These are phyloP conservation scores for Bucorvus abyssinicus DNA, from an alignment of 2,797 vertebrate genomes.

Conservation along the genomic window DNA sequence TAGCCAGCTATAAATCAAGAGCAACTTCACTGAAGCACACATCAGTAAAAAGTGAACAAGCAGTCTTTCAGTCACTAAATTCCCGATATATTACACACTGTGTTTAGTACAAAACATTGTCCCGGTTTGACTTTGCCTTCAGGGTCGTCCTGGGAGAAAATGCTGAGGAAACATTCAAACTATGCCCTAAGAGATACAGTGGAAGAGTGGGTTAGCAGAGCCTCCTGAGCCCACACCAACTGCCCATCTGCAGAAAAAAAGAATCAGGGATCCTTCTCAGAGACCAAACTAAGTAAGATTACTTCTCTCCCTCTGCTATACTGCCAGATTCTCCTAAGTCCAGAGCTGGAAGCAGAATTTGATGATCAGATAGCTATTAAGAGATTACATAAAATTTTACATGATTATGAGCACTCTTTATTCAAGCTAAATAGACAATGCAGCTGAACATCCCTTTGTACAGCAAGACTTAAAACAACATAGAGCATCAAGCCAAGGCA, in stretches of 20 bases:
- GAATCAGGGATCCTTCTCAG: not conserved
- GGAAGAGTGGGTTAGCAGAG: not conserved
- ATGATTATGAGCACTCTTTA: not conserved
- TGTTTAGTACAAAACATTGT: slow-evolving; percentile 26
- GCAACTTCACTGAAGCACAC: slow-evolving; percentile 4
- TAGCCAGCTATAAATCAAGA: slow-evolving; percentile 51
- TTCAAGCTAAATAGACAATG: slow-evolving; percentile 4
- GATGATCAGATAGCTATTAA: not conserved
- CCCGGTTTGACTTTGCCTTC: slow-evolving; percentile 2
- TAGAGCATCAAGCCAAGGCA: not conserved
- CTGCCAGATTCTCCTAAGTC: not conserved
- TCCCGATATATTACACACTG: not conserved
- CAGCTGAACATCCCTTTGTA: not conserved
- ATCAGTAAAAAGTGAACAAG: slow-evolving; percentile 42
- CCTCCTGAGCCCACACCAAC: not conserved
- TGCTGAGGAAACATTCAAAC: not conserved
- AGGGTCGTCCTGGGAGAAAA: not conserved
- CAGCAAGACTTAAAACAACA: not conserved
- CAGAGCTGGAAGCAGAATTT: not conserved
- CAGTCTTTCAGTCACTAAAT: slow-evolving; percentile 28
- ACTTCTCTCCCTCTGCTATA: not conserved
- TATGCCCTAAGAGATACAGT: not conserved
- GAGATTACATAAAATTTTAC: not conserved
- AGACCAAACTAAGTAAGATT: not conserved
- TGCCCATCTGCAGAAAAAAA: not conserved